phyloP scores from a whole-genome alignment of 1,140 invertebrate genomes.

The Anthonomus grandis region DNA sequence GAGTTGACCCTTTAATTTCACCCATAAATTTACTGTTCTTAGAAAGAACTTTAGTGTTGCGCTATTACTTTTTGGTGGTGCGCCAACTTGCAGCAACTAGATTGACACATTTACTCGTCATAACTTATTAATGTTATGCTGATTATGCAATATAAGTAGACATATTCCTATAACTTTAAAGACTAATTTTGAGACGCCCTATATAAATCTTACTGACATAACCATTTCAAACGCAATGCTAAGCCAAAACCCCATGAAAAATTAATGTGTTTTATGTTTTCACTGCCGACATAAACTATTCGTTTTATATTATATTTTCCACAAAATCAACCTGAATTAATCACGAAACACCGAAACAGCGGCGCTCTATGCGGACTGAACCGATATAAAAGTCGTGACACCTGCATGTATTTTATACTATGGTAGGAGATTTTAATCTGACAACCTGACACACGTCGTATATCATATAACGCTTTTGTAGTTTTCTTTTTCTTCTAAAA shows the following conservation, averaged over 20 bases:
- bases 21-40: no score
- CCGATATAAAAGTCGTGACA: conserved; percentile 18
- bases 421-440: conserved; percentile 22
- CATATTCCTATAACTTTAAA: no score
- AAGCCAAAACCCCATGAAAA: conserved; percentile 7
- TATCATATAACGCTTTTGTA: conserved; percentile 25
- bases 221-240: conserved; percentile 10
- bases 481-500: conserved; percentile 1
- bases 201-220: conserved; percentile 11
- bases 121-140: no score
- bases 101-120: no score
- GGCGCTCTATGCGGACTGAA: neutral
- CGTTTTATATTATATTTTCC: conserved; percentile 20
- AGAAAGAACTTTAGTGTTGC: no score
- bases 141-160: no score
- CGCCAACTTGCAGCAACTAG: no score
- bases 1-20: no score
- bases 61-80: no score
- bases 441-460: conserved; percentile 28
- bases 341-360: conserved; percentile 7
- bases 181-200: no score
- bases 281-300: conserved; percentile 9
- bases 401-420: conserved; percentile 19
- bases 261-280: conserved; percentile 15
- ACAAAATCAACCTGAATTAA: conserved; percentile 18